Evolutionary conservation across 2,888 invertebrate genomes (phyloP).

Genomic region (Therioaphis trifolii): DNA sequence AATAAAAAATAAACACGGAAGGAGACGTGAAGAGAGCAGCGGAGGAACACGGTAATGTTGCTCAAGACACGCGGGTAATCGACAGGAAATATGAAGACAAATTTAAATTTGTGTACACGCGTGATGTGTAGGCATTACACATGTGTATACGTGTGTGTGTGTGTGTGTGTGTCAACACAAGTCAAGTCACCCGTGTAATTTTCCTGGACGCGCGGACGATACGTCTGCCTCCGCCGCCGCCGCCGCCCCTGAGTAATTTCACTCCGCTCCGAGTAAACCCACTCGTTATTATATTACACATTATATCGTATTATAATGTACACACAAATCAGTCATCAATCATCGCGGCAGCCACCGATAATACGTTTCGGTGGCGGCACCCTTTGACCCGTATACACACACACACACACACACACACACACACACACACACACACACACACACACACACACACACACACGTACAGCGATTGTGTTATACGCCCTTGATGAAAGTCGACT

Average conservation of each 20-base stretch:
- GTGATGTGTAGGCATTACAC: too few relatives aligned
- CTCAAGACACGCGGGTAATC: slow-evolving; percentile 38
- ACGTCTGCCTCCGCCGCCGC: not conserved
- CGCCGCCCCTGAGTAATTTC: not conserved
- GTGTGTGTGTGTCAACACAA: slow-evolving; percentile 22
- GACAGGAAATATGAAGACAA: slow-evolving; percentile 56
- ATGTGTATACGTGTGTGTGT: not conserved
- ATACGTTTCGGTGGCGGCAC: too few relatives aligned
- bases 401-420: too few relatives aligned
- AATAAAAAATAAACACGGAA: too few relatives aligned
- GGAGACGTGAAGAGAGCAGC: too few relatives aligned
- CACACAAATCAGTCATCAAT: slow-evolving; percentile 38
- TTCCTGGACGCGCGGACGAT: slow-evolving; percentile 25
- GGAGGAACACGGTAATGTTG: too few relatives aligned
- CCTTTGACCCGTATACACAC: too few relatives aligned
- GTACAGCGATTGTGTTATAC: too few relatives aligned
- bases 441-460: too few relatives aligned
- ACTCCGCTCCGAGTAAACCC: not conserved
- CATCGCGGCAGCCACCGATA: not conserved
- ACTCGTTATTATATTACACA: not conserved
- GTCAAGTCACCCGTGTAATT: slow-evolving; percentile 43
- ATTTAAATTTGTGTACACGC: slow-evolving; percentile 31
- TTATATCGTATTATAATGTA: not conserved
- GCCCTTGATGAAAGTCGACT: too few relatives aligned
- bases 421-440: too few relatives aligned